phyloP scores from a whole-genome alignment of 1,140 invertebrate genomes.

The Heterodera schachtii region DNA sequence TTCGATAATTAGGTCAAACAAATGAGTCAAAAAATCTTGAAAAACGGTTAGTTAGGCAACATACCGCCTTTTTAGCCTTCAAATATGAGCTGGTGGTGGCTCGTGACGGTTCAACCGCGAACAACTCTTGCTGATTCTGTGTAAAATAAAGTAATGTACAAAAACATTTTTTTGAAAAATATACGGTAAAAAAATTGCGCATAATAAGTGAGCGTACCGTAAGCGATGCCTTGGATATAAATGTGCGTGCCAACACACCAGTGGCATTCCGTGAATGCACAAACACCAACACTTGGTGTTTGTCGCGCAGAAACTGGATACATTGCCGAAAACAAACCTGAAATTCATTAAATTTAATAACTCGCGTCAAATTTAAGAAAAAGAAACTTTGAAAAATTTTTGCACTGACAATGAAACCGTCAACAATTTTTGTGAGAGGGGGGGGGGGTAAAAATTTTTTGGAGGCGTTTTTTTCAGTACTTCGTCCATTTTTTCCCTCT shows the following conservation, averaged over 20 bases:
- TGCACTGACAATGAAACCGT: no score
- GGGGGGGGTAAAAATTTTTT: no score
- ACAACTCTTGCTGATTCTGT: slow-evolving; percentile 47
- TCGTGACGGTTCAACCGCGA: slow-evolving; percentile 74
- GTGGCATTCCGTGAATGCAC: slow-evolving; percentile 97
- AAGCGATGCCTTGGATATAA: slow-evolving; percentile 77
- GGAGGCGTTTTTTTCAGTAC: slow-evolving; percentile 66
- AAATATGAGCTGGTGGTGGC: slow-evolving; percentile 45
- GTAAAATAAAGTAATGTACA: slow-evolving; percentile 13
- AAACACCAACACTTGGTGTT: slow-evolving; percentile 88
- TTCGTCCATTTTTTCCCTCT: slow-evolving; percentile 81
- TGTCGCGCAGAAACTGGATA: slow-evolving; percentile 42
- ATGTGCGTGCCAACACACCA: slow-evolving; percentile 77
- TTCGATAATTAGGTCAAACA: no score
- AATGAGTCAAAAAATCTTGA: no score
- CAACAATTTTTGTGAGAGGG: no score
- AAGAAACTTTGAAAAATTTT: no score
- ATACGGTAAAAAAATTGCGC: slow-evolving; percentile 14
- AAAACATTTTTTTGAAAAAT: background rate
- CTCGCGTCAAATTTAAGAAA: no score
- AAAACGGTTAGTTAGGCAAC: background rate
- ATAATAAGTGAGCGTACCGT: slow-evolving; percentile 25
- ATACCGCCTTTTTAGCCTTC: slow-evolving; percentile 66
- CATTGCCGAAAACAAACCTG: slow-evolving; percentile 67
- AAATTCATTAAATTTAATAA: background rate